A percentile compares a stretch with the other conserved stretches of the same genome.
phyloP scores from a whole-genome alignment of 53 echinoderm and acorn worm genomes.

The Temnopleurus reevesii region DNA sequence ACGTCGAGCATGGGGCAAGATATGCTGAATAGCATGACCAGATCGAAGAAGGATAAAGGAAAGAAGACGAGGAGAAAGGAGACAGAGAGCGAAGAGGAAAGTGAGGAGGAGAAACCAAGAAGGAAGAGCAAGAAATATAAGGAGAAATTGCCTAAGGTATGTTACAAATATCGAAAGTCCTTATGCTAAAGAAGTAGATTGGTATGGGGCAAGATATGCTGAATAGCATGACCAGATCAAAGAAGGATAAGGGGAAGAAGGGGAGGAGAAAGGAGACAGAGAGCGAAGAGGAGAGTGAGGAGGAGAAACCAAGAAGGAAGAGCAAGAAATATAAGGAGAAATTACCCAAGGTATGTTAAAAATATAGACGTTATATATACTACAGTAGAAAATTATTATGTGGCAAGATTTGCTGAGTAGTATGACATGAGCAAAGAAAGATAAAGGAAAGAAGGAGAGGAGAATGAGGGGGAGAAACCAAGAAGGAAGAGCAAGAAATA shows the following conservation, averaged over 20 bases:
- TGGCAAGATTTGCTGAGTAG: too few relatives aligned
- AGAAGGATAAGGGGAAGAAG: slow-evolving; percentile 67
- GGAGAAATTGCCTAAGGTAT: slow-evolving; percentile 92
- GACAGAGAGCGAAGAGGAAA: slow-evolving; percentile 65
- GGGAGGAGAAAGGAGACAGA: slow-evolving; percentile 66
- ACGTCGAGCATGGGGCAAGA: slow-evolving; percentile 94
- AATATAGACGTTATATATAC: too few relatives aligned
- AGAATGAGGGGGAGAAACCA: too few relatives aligned
- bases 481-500: too few relatives aligned
- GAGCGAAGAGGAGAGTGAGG: slow-evolving; percentile 67
- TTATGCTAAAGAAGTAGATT: too few relatives aligned
- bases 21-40: slow-evolving; percentile 94
- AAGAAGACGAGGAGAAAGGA: slow-evolving; percentile 66
- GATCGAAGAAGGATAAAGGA: slow-evolving; percentile 70
- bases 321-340: slow-evolving; percentile 95
- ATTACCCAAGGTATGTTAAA: slow-evolving; percentile 79
- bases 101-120: slow-evolving; percentile 60
- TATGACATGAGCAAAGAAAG: too few relatives aligned
- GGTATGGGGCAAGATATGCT: slow-evolving; percentile 98
- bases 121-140: slow-evolving; percentile 82
- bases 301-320: slow-evolving; percentile 54
- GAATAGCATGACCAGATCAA: slow-evolving; percentile 87
- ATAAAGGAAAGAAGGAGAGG: too few relatives aligned
- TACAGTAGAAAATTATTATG: too few relatives aligned
- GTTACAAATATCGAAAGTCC: too few relatives aligned